Evolutionary conservation across 2,113 vertebrate species (phyloP).

Genomic region (Laterallus jamaicensis): DNA sequence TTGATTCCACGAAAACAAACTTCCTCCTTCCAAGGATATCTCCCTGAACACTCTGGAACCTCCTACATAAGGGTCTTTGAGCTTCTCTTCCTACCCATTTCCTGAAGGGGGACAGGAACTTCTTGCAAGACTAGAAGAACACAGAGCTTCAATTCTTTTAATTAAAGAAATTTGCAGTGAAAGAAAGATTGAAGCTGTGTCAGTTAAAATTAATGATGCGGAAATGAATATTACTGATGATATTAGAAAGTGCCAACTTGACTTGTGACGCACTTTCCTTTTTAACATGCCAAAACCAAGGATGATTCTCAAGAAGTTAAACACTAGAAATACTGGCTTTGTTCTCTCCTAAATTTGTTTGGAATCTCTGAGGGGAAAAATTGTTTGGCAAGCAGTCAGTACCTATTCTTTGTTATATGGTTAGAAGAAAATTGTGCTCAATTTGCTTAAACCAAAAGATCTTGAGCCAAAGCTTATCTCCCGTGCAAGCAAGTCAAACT

Average conservation of each 20-base stretch:
- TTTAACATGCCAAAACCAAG: conserved; percentile 17
- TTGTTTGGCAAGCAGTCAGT: neutral
- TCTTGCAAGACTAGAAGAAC: neutral
- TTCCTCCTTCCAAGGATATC: neutral
- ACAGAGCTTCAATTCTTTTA: neutral
- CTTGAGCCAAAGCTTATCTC: conserved; percentile 1
- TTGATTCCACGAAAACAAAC: neutral
- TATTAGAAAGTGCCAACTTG: conserved; percentile 18
- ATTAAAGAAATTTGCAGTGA: conserved; percentile 29
- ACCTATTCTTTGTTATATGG: neutral
- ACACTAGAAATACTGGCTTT: conserved; percentile 25
- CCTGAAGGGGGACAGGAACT: neutral
- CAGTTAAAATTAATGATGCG: conserved; percentile 43
- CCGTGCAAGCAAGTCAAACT: neutral
- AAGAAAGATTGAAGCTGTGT: neutral
- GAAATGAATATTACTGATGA: conserved; percentile 33
- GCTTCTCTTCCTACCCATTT: neutral
- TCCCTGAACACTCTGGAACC: neutral
- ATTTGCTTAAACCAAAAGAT: conserved; percentile 1
- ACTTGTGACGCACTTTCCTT: conserved; percentile 32
- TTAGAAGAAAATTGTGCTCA: conserved; percentile 13
- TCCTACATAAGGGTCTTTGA: neutral
- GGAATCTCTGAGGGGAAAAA: conserved; percentile 2
- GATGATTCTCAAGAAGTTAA: conserved; percentile 30
- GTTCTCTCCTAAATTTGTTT: conserved; percentile 9